phyloP scores from a whole-genome alignment of 2,888 invertebrate genomes.

The Cheiracanthium punctorium region DNA sequence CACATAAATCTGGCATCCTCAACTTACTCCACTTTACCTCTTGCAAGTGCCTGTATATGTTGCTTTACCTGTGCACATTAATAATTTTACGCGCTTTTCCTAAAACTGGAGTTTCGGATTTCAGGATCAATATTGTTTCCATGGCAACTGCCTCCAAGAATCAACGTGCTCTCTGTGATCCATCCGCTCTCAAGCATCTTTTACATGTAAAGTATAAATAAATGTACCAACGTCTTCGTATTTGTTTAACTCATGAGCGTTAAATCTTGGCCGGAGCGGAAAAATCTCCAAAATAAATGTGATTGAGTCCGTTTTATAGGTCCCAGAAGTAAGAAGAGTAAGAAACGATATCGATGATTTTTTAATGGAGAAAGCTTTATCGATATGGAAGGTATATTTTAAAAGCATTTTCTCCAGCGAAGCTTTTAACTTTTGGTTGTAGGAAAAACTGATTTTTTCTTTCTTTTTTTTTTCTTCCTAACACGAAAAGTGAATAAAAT shows the following conservation, averaged over 20 bases:
- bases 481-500: too few species aligned
- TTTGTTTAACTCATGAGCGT: slow-evolving; percentile 31
- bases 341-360: slow-evolving; percentile 15
- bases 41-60: background rate
- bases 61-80: slow-evolving; percentile 41
- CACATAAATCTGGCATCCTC: background rate
- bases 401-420: background rate
- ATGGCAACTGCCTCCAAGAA: slow-evolving; percentile 56
- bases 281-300: slow-evolving; percentile 8
- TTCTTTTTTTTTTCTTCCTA: too few species aligned
- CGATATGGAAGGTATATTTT: background rate
- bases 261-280: slow-evolving; percentile 28
- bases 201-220: slow-evolving; percentile 46
- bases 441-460: too few species aligned
- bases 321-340: background rate
- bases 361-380: background rate
- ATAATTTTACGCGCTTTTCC: slow-evolving; percentile 63
- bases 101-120: slow-evolving; percentile 61
- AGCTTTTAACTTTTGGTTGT: background rate
- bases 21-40: slow-evolving; percentile 21
- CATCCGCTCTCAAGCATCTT: slow-evolving; percentile 13
- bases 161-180: slow-evolving; percentile 34
- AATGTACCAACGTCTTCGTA: slow-evolving; percentile 35
- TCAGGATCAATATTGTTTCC: slow-evolving; percentile 64
- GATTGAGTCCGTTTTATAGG: slow-evolving; percentile 8